Base-by-base conservation (phyloP, 2,113 vertebrate species). In the Prionailurus bengalensis region DNA sequence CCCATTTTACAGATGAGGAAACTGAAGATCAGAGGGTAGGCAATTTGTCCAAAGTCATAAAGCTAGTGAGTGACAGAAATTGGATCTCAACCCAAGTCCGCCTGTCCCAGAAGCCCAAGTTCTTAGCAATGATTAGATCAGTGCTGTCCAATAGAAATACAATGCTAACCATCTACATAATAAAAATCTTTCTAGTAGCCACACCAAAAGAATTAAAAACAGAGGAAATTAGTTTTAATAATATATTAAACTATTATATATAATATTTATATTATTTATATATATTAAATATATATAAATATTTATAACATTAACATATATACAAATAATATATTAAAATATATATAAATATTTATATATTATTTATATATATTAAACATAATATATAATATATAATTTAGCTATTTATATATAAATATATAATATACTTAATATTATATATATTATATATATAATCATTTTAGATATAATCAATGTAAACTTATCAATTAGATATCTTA, bases 221-320 rank as follows among this genome's bases (percentile, higher is more conserved):
- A 36, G 48, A 76, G 8, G 27, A 94, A 55, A 58, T 74, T 58
- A 61, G 58, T 42, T 68, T 85, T 36, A 42, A 73, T 63, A 71
- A 66, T 29, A 73, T 3, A 78, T 78, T 83, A 90, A 71, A 92
- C 17, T 36, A 88, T 61, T 83, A 87, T 51, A 93, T 58, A 93
- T 71, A 82, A 45, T 45, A 45, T 45, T 45, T 45, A 45, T 45
- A 45, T 45, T 45, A 45, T 45, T 45, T 45, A 45, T 45, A 65
- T 23, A 73, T 4, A 78, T 71, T 83, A 90, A 71, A 92, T 51
- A 93, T 58, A 93, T 71, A 27, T 19, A 36, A 45, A 45, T 45
- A 45, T 45, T 45, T 7, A 45, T 45, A 8, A 45, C 9, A 45
- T 45, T 45, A 45, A 45, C 1, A 89, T 79, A 88, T 73, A 36